A percentile compares a stretch with the other conserved stretches of the same genome.
phyloP scores from a whole-genome alignment of 2,888 invertebrate genomes.

The Megaustenia siamemsis region DNA sequence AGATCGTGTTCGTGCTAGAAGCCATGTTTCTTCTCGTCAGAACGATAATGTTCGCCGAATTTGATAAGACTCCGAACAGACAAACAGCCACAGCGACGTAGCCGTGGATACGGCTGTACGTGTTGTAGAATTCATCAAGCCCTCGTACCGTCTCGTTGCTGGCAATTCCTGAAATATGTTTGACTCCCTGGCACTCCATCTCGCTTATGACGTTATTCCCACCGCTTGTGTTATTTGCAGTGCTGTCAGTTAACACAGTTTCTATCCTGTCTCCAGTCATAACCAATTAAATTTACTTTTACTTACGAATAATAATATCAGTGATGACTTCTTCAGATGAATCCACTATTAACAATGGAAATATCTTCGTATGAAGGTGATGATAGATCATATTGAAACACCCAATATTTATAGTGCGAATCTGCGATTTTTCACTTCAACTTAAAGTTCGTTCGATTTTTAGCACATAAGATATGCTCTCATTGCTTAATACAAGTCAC shows the following conservation, averaged over 20 bases:
- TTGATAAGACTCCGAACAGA: constrained; percentile 93
- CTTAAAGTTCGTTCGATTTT: no score
- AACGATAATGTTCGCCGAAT: constrained; percentile 93
- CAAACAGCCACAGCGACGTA: constrained; percentile 92
- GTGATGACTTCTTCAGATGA: no score
- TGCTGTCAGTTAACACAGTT: background rate
- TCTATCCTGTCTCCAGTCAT: background rate
- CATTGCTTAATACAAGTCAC: no score
- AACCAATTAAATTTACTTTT: no score
- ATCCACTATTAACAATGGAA: no score
- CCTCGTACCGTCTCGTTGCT: constrained; percentile 55
- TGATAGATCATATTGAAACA: no score
- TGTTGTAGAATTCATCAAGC: constrained; percentile 64
- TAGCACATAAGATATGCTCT: no score
- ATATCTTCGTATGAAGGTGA: no score
- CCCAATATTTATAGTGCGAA: no score
- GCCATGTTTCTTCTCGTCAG: constrained; percentile 92
- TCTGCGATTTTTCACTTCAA: no score
- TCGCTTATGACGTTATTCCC: background rate
- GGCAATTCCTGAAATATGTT: constrained; percentile 56
- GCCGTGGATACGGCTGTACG: constrained; percentile 85
- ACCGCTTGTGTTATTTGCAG: background rate
- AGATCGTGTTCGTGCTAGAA: constrained; percentile 94
- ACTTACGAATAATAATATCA: no score
- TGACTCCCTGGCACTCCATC: background rate